phyloP scores from a whole-genome alignment of 2,888 invertebrate species.

The Mylabris sibirica region DNA sequence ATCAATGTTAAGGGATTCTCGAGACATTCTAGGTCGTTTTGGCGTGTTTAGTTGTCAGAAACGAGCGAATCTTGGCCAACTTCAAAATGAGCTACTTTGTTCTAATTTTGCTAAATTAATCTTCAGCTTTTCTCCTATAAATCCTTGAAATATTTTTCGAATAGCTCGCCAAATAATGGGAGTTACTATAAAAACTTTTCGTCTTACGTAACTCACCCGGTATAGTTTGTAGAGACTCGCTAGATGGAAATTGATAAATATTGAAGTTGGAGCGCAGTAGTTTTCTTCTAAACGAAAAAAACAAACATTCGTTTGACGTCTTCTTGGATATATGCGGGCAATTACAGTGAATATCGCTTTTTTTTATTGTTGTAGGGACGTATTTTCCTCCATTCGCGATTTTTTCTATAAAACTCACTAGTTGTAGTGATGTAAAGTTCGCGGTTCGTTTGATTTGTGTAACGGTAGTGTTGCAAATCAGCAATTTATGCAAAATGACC shows the following conservation, averaged over 20 bases:
- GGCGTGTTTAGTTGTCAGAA: no score
- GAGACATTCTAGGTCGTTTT: no score
- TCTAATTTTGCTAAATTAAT: no score
- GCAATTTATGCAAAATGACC: conserved; percentile 47
- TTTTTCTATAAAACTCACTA: not conserved
- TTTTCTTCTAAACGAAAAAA: not conserved
- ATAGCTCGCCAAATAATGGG: no score
- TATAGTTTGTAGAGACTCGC: not conserved
- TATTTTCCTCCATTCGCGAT: not conserved
- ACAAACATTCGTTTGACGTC: not conserved
- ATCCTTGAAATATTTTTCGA: no score
- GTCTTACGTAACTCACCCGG: no score
- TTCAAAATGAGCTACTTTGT: no score
- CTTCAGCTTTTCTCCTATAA: no score
- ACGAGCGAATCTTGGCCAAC: no score
- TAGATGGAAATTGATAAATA: not conserved
- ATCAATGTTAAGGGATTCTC: no score
- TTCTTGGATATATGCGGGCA: conserved; percentile 6
- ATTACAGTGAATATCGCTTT: conserved; percentile 4
- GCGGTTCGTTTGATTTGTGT: conserved; percentile 45
- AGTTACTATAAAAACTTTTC: no score
- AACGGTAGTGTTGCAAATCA: conserved; percentile 43
- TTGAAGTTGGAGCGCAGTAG: not conserved
- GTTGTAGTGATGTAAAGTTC: conserved; percentile 38
- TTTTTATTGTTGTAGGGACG: not conserved